phyloP scores from a whole-genome alignment of 2,113 vertebrate species.

The Pachyramphus minor region DNA sequence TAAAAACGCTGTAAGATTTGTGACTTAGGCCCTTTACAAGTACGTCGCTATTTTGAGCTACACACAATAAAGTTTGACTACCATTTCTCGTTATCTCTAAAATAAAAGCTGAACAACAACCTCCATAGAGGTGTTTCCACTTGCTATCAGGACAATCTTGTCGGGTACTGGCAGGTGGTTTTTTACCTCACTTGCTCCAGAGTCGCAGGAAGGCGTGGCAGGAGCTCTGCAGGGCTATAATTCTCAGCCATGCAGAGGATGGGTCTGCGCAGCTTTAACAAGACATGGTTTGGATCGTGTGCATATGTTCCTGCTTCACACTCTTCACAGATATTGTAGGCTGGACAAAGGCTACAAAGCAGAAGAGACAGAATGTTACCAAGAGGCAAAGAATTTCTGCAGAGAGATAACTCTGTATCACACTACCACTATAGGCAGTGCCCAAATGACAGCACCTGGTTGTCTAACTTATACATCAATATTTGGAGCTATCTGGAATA shows the following conservation, averaged over 20 bases:
- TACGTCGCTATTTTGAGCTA: background rate
- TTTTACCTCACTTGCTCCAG: constrained; percentile 78
- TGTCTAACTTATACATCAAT: background rate
- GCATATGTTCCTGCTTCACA: constrained; percentile 87
- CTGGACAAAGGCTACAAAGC: constrained; percentile 83
- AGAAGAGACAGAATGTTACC: background rate
- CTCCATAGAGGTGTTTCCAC: background rate
- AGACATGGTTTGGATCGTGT: constrained; percentile 86
- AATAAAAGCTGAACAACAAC: background rate
- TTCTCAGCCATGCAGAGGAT: constrained; percentile 43
- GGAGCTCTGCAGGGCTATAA: constrained; percentile 1
- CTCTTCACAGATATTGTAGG: constrained; percentile 85
- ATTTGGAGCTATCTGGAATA: background rate
- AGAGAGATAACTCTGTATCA: background rate
- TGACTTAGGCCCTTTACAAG: background rate
- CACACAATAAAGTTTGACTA: background rate
- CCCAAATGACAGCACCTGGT: background rate
- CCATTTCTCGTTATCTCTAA: background rate
- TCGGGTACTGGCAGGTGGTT: background rate
- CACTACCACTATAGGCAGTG: background rate
- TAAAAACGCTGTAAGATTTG: background rate
- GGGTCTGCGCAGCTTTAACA: constrained; percentile 88
- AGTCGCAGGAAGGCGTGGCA: constrained; percentile 57
- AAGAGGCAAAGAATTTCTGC: background rate
- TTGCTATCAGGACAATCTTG: background rate